These are phyloP conservation scores for Drosophila ercepeae DNA, from an alignment of 1,140 invertebrate genomes.

Conservation along the genomic window DNA sequence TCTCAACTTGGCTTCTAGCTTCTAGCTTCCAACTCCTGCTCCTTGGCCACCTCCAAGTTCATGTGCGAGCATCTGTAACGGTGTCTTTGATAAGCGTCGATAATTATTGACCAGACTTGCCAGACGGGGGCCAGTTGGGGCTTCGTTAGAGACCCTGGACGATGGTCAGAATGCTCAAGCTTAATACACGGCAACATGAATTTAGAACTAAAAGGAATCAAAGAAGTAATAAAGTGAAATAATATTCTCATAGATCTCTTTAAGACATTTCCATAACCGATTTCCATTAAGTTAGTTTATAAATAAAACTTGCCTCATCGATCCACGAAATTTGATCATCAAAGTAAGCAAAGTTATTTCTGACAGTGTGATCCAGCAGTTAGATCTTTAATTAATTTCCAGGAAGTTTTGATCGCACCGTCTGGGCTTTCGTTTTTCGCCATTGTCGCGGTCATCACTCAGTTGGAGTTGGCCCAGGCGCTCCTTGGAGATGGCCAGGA, in stretches of 20 bases:
- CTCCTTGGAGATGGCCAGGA: slow-evolving; percentile 2
- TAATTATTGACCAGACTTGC: slow-evolving; percentile 72
- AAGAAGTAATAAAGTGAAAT: too few relatives aligned
- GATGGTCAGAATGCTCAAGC: slow-evolving; percentile 9
- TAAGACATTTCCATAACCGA: too few relatives aligned
- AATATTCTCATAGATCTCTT: too few relatives aligned
- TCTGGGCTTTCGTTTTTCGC: slow-evolving; percentile 68
- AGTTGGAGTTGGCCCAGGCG: slow-evolving; percentile 44
- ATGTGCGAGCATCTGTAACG: slow-evolving; percentile 80
- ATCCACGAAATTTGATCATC: too few relatives aligned
- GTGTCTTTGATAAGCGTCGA: slow-evolving; percentile 82
- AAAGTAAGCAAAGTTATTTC: too few relatives aligned
- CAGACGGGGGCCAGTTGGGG: slow-evolving; percentile 33
- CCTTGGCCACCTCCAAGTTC: slow-evolving; percentile 14
- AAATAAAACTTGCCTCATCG: too few relatives aligned
- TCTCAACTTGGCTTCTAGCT: slow-evolving; percentile 27
- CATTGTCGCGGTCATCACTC: slow-evolving; percentile 80
- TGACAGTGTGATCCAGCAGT: slow-evolving; percentile 39
- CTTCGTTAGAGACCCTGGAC: slow-evolving; percentile 47
- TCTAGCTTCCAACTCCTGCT: background rate
- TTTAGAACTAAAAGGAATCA: background rate
- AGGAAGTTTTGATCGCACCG: slow-evolving; percentile 73
- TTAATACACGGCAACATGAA: slow-evolving; percentile 7
- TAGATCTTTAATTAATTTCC: slow-evolving; percentile 79
- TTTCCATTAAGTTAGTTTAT: too few relatives aligned